phyloP scores from a whole-genome alignment of 2,797 vertebrate species.

The Coregonus ussuriensis region DNA sequence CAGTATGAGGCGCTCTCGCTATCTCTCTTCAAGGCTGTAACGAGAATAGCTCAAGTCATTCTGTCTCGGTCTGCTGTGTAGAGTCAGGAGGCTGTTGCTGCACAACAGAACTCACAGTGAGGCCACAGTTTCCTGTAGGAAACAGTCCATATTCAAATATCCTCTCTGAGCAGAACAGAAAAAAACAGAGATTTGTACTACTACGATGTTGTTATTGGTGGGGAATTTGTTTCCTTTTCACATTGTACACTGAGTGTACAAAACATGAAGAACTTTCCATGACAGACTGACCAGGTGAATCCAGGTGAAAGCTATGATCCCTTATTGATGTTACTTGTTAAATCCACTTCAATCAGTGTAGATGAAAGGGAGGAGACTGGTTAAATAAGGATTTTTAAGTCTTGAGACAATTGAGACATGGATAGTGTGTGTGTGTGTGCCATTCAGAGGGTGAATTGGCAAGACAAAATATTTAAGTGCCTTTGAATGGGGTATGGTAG shows the following conservation, averaged over 20 bases:
- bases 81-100: slow-evolving; percentile 21
- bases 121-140: slow-evolving; percentile 86
- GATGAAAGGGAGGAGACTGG: no score
- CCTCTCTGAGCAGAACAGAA: slow-evolving; percentile 44
- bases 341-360: no score
- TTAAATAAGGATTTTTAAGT: no score
- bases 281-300: no score
- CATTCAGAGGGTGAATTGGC: no score
- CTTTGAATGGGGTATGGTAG: no score
- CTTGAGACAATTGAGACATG: no score
- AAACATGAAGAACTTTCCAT: neutral
- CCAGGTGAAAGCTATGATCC: no score
- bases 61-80: slow-evolving; percentile 4
- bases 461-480: no score
- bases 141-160: slow-evolving; percentile 76
- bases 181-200: neutral
- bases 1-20: neutral
- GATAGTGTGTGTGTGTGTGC: no score
- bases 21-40: neutral
- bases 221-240: slow-evolving; percentile 55
- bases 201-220: slow-evolving; percentile 23
- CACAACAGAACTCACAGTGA: slow-evolving; percentile 68
- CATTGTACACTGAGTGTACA: slow-evolving; percentile 37
- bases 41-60: slow-evolving; percentile 10
- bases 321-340: no score